These are phyloP conservation scores for Menidia menidia DNA, from an alignment of 2,797 vertebrate genomes.

Conservation along the genomic window DNA sequence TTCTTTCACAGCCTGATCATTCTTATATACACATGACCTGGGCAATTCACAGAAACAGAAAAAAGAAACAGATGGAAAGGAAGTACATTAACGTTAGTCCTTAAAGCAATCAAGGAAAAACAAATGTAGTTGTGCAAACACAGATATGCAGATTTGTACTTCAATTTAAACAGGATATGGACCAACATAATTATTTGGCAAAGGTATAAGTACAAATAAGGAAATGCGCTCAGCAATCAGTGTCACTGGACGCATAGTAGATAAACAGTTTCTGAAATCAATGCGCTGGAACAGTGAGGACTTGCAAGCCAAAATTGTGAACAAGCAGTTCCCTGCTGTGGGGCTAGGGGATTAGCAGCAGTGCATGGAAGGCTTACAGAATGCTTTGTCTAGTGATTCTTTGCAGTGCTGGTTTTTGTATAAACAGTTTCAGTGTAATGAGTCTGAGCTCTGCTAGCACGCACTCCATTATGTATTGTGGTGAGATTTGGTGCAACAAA, in stretches of 20 bases:
- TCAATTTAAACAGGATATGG: too few species aligned
- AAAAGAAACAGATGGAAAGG: background rate
- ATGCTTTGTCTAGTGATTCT: conserved; percentile 11
- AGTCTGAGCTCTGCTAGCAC: conserved; percentile 4
- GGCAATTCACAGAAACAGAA: conserved; percentile 3
- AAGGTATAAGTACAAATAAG: too few species aligned
- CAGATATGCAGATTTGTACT: too few species aligned
- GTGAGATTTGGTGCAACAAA: conserved; percentile 26
- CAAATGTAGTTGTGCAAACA: too few species aligned
- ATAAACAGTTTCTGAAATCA: conserved; percentile 43
- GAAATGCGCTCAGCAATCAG: conserved; percentile 13
- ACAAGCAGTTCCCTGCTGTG: conserved; percentile 45
- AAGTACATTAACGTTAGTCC: background rate
- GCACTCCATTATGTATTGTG: conserved; percentile 30
- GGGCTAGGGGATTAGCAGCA: conserved; percentile 15
- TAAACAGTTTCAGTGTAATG: background rate
- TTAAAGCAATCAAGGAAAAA: conserved; percentile 20
- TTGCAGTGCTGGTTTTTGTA: conserved; percentile 8
- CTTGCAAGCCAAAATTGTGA: conserved; percentile 10
- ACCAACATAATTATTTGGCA: too few species aligned
- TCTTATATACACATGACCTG: conserved; percentile 91
- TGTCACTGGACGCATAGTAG: conserved; percentile 38
- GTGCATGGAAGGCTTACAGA: conserved; percentile 10
- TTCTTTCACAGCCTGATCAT: conserved; percentile 97
- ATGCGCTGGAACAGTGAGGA: conserved; percentile 42